phyloP scores from a whole-genome alignment of 2,113 vertebrate species.

The Oxygymnocypris stewartii region DNA sequence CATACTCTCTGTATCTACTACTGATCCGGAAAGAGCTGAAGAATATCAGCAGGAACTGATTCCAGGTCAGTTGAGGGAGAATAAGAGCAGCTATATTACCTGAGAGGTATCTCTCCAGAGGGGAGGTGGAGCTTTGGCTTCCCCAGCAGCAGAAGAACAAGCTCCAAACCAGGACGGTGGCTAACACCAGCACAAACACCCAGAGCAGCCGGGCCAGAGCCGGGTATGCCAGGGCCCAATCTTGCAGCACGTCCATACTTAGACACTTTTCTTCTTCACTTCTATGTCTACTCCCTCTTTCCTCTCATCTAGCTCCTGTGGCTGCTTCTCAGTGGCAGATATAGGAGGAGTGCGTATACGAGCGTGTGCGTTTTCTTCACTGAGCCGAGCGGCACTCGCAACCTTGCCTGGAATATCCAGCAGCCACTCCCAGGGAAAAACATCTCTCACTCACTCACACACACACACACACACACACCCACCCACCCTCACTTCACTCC shows the following conservation, averaged over 20 bases:
- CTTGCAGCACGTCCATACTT: conserved; percentile 67
- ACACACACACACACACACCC: too few relatives aligned
- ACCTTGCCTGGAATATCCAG: conserved; percentile 40
- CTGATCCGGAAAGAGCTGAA: neutral
- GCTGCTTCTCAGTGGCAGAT: conserved; percentile 69
- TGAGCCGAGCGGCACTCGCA: conserved; percentile 51
- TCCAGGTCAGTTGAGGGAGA: neutral
- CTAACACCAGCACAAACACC: conserved; percentile 71
- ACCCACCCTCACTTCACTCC: too few relatives aligned
- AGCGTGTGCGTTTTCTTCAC: conserved; percentile 49
- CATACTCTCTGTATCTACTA: too few relatives aligned
- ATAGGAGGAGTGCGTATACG: conserved; percentile 37
- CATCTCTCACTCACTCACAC: conserved; percentile 23
- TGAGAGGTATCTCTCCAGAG: conserved; percentile 73
- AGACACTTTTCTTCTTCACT: conserved; percentile 33
- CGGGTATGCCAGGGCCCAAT: conserved; percentile 66
- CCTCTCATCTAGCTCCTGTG: conserved; percentile 28
- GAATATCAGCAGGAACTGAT: conserved; percentile 5
- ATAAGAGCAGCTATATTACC: conserved; percentile 63
- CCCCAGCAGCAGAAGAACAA: conserved; percentile 77
- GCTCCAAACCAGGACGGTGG: conserved; percentile 75
- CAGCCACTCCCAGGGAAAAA: conserved; percentile 62
- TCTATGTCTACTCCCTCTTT: conserved; percentile 6
- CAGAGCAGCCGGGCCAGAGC: conserved; percentile 70
- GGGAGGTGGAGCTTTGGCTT: conserved; percentile 64